A percentile compares a stretch with the other conserved stretches of the same genome.
phyloP scores from a whole-genome alignment of 2,888 invertebrate species.

The Nineta flava region DNA sequence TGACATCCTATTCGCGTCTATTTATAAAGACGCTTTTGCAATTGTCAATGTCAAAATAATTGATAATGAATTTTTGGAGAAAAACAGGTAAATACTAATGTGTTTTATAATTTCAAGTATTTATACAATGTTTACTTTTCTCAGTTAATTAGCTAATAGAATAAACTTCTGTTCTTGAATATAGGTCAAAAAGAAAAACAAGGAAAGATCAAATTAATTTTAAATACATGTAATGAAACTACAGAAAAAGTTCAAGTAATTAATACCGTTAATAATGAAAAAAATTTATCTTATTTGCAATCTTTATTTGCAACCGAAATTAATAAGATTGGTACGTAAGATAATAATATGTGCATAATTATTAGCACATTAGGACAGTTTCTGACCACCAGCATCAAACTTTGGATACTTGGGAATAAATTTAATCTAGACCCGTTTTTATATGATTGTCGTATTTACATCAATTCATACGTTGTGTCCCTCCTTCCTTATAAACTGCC shows the following conservation, averaged over 20 bases:
- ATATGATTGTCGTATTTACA: too few species aligned
- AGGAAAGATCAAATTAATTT: background rate
- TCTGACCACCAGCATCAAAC: too few species aligned
- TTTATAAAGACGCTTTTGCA: background rate
- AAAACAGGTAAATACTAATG: conserved; percentile 39
- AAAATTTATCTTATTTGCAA: background rate
- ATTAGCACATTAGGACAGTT: too few species aligned
- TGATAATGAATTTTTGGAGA: conserved; percentile 64
- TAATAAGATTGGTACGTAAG: background rate
- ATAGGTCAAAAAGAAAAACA: conserved; percentile 3
- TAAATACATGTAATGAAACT: conserved; percentile 9
- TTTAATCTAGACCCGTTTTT: too few species aligned
- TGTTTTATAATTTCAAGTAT: too few species aligned
- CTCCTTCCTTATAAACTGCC: too few species aligned
- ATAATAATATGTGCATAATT: background rate
- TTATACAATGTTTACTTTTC: too few species aligned
- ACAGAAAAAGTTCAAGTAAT: background rate
- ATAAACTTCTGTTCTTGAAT: background rate
- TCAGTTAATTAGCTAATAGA: too few species aligned
- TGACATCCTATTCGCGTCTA: conserved; percentile 2
- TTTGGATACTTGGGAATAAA: too few species aligned
- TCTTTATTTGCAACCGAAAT: background rate
- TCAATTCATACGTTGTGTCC: too few species aligned
- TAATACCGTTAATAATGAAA: background rate
- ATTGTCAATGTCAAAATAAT: conserved; percentile 3